These are phyloP conservation scores for Tinea semifulvella DNA, from an alignment of 2,888 invertebrate species.

Conservation along the genomic window DNA sequence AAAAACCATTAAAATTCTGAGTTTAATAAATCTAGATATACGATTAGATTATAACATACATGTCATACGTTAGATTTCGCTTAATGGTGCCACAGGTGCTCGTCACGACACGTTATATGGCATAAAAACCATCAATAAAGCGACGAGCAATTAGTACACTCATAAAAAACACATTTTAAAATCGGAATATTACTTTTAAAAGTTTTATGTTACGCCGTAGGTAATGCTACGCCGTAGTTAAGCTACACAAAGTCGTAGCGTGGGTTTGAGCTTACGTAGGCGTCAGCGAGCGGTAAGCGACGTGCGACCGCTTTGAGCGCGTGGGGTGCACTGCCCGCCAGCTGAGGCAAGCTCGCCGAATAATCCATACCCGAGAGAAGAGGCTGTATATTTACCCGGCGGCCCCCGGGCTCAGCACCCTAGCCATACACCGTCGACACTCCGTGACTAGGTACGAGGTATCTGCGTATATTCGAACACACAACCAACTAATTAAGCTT, in stretches of 20 bases:
- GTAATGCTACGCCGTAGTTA: constrained; percentile 24
- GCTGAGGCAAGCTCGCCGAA: constrained; percentile 40
- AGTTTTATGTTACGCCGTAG: constrained; percentile 17
- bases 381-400: constrained; percentile 58
- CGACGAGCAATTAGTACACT: not conserved
- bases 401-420: constrained; percentile 30
- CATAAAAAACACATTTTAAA: not conserved
- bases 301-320: constrained; percentile 47
- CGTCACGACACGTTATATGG: constrained; percentile 41
- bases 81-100: constrained; percentile 46
- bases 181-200: not conserved
- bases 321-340: constrained; percentile 48
- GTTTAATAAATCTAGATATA: not conserved
- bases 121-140: constrained; percentile 27
- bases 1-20: too few relatives aligned
- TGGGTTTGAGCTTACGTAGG: constrained; percentile 11
- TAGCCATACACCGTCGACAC: constrained; percentile 26
- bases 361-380: constrained; percentile 58
- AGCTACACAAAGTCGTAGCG: constrained; percentile 19
- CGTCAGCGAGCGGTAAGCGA: constrained; percentile 21
- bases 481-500: too few relatives aligned
- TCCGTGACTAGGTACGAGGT: too few relatives aligned
- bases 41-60: constrained; percentile 1
- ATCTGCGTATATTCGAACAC: too few relatives aligned
- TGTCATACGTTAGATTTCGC: constrained; percentile 17